phyloP scores from a whole-genome alignment of 2,888 invertebrate species.

The Atherix ibis region DNA sequence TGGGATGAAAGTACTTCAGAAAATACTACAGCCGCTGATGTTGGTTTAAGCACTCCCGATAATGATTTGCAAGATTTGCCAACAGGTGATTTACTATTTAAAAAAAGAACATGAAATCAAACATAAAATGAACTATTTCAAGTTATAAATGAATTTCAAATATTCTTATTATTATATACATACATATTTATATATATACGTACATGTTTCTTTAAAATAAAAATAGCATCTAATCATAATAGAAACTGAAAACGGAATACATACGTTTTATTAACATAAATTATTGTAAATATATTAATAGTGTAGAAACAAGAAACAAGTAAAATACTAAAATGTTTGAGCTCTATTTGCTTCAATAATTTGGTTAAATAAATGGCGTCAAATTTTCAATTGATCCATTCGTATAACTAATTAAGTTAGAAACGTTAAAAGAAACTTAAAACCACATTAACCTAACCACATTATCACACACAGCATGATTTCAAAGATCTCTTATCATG shows the following conservation, averaged over 20 bases:
- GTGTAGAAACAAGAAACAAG: neutral
- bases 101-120: constrained; percentile 3
- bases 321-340: constrained; percentile 11
- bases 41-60: constrained; percentile 30
- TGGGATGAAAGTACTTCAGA: constrained; percentile 32
- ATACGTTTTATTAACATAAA: too few relatives aligned
- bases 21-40: constrained; percentile 26
- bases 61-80: constrained; percentile 30
- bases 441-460: too few relatives aligned
- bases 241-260: neutral
- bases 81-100: constrained; percentile 22
- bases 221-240: neutral
- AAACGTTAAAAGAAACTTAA: too few relatives aligned
- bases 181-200: too few relatives aligned
- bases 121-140: constrained; percentile 6
- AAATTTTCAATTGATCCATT: too few relatives aligned
- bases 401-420: too few relatives aligned
- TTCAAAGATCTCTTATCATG: neutral
- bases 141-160: too few relatives aligned
- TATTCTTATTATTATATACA: too few relatives aligned
- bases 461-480: constrained; percentile 14
- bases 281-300: neutral
- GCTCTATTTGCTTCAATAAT: constrained; percentile 13
- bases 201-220: neutral
- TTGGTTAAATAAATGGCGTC: too few relatives aligned